Percentiles rank a stretch among this genome's conserved stretches.
These are phyloP conservation scores for Mesochorus sp. DNA, from an alignment of 2,888 invertebrate species.

Conservation along the genomic window DNA sequence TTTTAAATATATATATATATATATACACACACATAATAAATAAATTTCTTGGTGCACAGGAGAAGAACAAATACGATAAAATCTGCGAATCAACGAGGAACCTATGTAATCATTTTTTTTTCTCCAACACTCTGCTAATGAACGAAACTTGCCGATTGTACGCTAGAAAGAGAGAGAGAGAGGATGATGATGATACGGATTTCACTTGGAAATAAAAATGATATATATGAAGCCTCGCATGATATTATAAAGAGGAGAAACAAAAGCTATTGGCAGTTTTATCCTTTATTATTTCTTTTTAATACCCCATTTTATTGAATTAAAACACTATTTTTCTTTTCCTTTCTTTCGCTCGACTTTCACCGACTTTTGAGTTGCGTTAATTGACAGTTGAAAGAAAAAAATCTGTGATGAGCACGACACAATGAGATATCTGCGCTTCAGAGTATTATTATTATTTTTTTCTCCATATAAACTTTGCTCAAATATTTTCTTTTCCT, in stretches of 20 bases:
- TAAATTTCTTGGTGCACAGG: constrained; percentile 19
- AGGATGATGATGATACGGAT: background rate
- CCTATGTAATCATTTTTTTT: constrained; percentile 6
- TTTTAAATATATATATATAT: too few species aligned
- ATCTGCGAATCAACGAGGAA: constrained; percentile 66
- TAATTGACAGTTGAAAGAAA: constrained; percentile 71
- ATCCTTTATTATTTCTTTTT: too few species aligned
- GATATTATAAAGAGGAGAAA: background rate
- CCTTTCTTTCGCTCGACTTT: too few species aligned
- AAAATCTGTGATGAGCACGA: constrained; percentile 66
- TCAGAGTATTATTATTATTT: too few species aligned
- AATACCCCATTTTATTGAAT: too few species aligned
- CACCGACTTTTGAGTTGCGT: constrained; percentile 62
- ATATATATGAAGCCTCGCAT: background rate
- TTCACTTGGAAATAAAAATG: background rate
- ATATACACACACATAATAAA: too few species aligned
- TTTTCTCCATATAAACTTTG: too few species aligned
- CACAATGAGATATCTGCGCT: too few species aligned
- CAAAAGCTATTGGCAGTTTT: background rate
- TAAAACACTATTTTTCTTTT: too few species aligned
- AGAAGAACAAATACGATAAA: constrained; percentile 70
- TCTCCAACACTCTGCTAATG: constrained; percentile 68
- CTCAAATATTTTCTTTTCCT: too few species aligned
- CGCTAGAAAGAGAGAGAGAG: too few species aligned
- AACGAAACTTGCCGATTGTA: constrained; percentile 68